These are phyloP conservation scores for Drosophila simulans DNA, from an alignment of 1,140 invertebrate species.

Conservation along the genomic window DNA sequence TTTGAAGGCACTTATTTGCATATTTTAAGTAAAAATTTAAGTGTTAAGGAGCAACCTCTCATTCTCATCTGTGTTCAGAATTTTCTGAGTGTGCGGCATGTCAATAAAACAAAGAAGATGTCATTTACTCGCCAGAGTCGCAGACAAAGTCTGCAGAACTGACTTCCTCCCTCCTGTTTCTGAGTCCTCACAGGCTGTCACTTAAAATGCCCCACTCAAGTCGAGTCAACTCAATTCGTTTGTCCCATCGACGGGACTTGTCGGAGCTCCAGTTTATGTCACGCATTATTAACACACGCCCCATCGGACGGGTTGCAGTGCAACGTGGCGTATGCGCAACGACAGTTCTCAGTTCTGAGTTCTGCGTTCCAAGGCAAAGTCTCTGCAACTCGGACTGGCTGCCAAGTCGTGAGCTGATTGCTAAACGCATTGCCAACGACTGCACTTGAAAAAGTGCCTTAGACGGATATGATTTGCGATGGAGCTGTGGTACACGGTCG, in stretches of 20 bases:
- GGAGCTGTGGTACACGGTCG: not conserved
- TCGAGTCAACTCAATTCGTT: constrained; percentile 80
- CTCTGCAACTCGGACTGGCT: constrained; percentile 30
- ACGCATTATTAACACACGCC: constrained; percentile 82
- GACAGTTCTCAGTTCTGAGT: constrained; percentile 10
- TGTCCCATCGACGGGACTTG: constrained; percentile 55
- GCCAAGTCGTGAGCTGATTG: constrained; percentile 74
- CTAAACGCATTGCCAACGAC: constrained; percentile 69
- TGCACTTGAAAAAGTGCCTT: not conserved
- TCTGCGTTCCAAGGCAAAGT: not conserved
- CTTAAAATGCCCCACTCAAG: constrained; percentile 64
- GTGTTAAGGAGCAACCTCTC: constrained; percentile 40
- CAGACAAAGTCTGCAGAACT: constrained; percentile 42
- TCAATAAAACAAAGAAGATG: constrained; percentile 35
- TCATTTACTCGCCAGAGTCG: constrained; percentile 35
- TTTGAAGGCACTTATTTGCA: constrained; percentile 74
- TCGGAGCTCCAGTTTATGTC: constrained; percentile 71
- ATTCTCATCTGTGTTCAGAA: constrained; percentile 3
- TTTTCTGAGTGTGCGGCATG: constrained; percentile 3
- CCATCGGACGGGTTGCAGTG: constrained; percentile 47
- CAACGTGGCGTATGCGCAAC: constrained; percentile 78
- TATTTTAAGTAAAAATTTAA: constrained; percentile 75
- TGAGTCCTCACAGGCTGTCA: constrained; percentile 57
- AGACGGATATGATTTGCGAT: not conserved
- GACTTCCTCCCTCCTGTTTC: not conserved